Evolutionary conservation across 2,113 vertebrate species (phyloP).

Genomic region (Nothoprocta perdicaria): DNA sequence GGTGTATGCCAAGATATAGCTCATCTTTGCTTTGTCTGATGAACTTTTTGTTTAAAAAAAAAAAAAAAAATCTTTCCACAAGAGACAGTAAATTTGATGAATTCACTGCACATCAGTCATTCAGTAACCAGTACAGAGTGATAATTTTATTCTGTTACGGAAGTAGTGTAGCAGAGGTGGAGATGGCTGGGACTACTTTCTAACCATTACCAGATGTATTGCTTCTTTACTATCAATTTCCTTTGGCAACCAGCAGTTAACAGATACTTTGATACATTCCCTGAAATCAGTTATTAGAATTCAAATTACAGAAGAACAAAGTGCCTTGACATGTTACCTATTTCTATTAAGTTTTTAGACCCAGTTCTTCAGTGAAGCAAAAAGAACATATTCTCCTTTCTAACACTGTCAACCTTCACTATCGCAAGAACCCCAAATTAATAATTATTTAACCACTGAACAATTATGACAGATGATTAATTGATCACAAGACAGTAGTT

Average conservation of each 20-base stretch:
- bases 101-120: background rate
- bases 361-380: background rate
- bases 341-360: constrained; percentile 24
- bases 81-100: background rate
- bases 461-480: constrained; percentile 81
- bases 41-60: background rate
- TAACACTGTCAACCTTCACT: constrained; percentile 64
- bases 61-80: background rate
- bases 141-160: background rate
- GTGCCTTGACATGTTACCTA: background rate
- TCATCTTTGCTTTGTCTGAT: background rate
- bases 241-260: background rate
- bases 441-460: constrained; percentile 78
- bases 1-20: background rate
- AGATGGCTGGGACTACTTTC: background rate
- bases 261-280: constrained; percentile 1
- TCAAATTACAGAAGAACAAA: constrained; percentile 18
- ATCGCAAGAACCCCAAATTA: constrained; percentile 64
- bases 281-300: constrained; percentile 10
- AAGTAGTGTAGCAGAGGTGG: background rate
- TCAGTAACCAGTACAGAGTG: background rate
- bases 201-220: background rate
- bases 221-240: background rate
- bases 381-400: constrained; percentile 50
- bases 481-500: constrained; percentile 71